A percentile compares a stretch with the other conserved stretches of the same genome.
These are phyloP conservation scores for pig (Sus scrofa) DNA, from an alignment of 2,113 vertebrate genomes.

Conservation along the genomic window T2T-Sscrofa CM000813.6:14049501-14050000, in stretches of 20 bases:
- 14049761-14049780: neutral
- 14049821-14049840: neutral
- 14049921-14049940: slow-evolving; percentile 49
- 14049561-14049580: neutral
- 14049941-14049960: neutral
- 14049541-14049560: neutral
- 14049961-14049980: neutral
- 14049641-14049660: neutral
- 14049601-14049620: slow-evolving; percentile 23
- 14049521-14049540: fast-evolving
- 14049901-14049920: neutral
- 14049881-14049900: neutral
- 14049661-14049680: neutral
- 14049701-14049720: neutral
- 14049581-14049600: neutral
- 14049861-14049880: neutral
- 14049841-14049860: neutral
- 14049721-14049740: neutral
- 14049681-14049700: neutral
- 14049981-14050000: slow-evolving; percentile 54
- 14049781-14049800: no score
- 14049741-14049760: neutral
- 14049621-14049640: neutral
- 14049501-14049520: neutral
- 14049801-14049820: neutral